These are phyloP conservation scores for Neopipo cinnamomea DNA, from an alignment of 2,113 vertebrate species.

Conservation along the genomic window DNA sequence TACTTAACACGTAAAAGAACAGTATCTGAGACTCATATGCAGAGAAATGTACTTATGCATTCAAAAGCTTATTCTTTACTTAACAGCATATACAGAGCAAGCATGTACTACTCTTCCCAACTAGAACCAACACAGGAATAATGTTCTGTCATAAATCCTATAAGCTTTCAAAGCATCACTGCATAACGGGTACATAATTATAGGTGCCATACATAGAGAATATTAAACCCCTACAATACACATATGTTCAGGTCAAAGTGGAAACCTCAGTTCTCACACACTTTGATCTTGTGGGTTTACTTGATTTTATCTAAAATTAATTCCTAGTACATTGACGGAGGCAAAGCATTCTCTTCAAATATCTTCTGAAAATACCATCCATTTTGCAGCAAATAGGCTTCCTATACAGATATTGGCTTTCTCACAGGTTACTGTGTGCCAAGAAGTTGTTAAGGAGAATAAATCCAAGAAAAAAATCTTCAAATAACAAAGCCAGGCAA, in stretches of 20 bases:
- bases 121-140: not conserved
- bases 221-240: not conserved
- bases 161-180: not conserved
- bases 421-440: not conserved
- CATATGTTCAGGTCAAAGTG: not conserved
- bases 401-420: not conserved
- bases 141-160: not conserved
- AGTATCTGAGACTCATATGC: not conserved
- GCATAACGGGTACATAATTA: not conserved
- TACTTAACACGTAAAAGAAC: not conserved
- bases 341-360: not conserved
- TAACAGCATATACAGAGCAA: not conserved
- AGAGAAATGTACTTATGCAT: not conserved
- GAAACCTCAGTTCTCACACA: not conserved
- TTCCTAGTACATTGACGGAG: not conserved
- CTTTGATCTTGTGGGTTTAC: not conserved
- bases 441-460: not conserved
- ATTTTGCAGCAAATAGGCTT: not conserved
- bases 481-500: not conserved
- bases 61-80: not conserved
- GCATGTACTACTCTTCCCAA: accelerated
- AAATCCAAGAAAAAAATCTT: not conserved
- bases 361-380: not conserved
- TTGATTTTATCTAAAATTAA: not conserved
- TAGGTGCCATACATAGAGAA: not conserved